Percentiles rank a stretch among this genome's conserved stretches.
Evolutionary conservation across 2,113 vertebrate species (phyloP).

Genomic region (Xiphophorus couchianus): DNA sequence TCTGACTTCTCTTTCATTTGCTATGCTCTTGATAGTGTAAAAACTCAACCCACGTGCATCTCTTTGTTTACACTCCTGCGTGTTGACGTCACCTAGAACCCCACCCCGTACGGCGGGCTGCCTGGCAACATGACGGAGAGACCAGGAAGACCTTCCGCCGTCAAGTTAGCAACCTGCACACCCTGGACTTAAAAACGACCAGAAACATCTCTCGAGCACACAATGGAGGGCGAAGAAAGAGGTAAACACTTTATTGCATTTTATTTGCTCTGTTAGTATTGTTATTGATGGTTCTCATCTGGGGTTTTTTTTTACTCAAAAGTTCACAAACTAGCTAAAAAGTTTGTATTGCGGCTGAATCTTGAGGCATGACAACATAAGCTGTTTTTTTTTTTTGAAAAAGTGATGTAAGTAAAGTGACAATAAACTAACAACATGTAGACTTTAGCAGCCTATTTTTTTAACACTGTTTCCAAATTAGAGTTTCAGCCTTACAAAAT

Average conservation of each 20-base stretch:
- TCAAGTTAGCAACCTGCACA: slow-evolving; percentile 45
- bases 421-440: not conserved
- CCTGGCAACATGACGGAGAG: slow-evolving; percentile 67
- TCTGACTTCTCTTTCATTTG: not conserved
- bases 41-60: slow-evolving; percentile 74
- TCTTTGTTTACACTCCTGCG: slow-evolving; percentile 77
- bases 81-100: slow-evolving; percentile 67
- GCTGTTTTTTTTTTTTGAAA: slow-evolving; percentile 5
- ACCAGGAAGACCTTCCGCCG: slow-evolving; percentile 58
- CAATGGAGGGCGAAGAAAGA: slow-evolving; percentile 77
- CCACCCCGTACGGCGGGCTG: slow-evolving; percentile 71
- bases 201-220: slow-evolving; percentile 21
- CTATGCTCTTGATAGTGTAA: not conserved
- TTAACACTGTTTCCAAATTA: not conserved
- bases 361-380: slow-evolving; percentile 45
- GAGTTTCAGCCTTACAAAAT: not conserved
- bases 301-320: slow-evolving; percentile 15
- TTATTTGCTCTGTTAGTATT: not conserved
- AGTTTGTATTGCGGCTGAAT: slow-evolving; percentile 21
- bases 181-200: slow-evolving; percentile 20
- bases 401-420: not conserved
- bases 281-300: not conserved
- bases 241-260: slow-evolving; percentile 51
- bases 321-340: slow-evolving; percentile 63
- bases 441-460: not conserved